Evolutionary conservation across 2,797 vertebrate species (phyloP).

Genomic region (Scolopax rusticola): DNA sequence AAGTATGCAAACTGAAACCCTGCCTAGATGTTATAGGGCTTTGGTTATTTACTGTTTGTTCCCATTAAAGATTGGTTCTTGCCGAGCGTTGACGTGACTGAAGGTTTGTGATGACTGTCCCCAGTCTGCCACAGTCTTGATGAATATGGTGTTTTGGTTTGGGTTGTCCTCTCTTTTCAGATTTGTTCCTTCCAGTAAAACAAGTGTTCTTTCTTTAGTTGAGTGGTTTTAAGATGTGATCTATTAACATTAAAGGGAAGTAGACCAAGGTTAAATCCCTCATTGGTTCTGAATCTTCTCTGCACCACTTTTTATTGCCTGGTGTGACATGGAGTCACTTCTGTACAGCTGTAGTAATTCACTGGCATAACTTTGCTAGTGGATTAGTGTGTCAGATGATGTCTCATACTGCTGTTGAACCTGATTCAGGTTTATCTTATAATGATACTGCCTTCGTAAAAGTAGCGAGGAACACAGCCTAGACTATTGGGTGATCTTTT

Average conservation of each 20-base stretch:
- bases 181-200: background rate
- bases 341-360: background rate
- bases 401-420: background rate
- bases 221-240: background rate
- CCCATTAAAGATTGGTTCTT: background rate
- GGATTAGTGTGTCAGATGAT: background rate
- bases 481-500: background rate
- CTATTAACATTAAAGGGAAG: background rate
- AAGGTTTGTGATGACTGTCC: background rate
- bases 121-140: background rate
- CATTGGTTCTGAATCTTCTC: background rate
- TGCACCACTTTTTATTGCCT: background rate
- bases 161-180: background rate
- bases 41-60: background rate
- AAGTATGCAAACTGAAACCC: slow-evolving; percentile 1
- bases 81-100: background rate
- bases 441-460: background rate
- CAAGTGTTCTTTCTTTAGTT: background rate
- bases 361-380: background rate
- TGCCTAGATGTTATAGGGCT: slow-evolving; percentile 16
- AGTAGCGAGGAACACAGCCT: background rate
- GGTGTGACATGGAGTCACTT: background rate
- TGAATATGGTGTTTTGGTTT: background rate
- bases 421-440: background rate
- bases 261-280: background rate